phyloP scores from a whole-genome alignment of 2,888 invertebrate genomes.

The Sabellastarte sp. region DNA sequence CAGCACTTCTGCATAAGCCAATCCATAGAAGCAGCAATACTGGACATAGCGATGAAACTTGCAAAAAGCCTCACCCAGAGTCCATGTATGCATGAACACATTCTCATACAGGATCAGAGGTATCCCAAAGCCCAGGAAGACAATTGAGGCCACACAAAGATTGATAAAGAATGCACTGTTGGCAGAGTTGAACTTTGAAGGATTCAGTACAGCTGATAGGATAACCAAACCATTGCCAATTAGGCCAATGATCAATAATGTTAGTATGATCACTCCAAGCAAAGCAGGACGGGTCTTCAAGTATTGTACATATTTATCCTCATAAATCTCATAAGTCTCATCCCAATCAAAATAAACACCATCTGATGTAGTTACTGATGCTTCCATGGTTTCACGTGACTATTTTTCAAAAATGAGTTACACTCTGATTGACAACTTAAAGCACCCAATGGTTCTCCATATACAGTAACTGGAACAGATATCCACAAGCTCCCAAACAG shows the following conservation, averaged over 20 bases:
- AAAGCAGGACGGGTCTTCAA: not conserved
- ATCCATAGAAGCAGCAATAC: not conserved
- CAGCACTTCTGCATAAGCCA: not conserved
- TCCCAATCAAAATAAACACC: too few species aligned
- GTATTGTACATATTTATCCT: too few species aligned
- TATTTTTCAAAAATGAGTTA: too few species aligned
- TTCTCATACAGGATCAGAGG: not conserved
- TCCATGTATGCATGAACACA: not conserved
- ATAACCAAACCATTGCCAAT: not conserved
- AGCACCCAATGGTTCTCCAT: too few species aligned
- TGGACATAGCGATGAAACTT: not conserved
- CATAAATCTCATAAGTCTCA: too few species aligned
- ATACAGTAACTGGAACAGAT: too few species aligned
- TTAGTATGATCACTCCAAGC: not conserved
- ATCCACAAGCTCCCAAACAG: too few species aligned
- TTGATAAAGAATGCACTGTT: not conserved
- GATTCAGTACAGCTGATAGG: not conserved
- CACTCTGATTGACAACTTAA: too few species aligned
- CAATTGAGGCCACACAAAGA: not conserved
- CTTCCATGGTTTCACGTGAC: too few species aligned
- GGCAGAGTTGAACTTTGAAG: not conserved
- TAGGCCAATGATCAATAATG: not conserved
- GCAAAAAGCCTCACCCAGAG: not conserved
- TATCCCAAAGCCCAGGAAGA: not conserved
- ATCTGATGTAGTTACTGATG: too few species aligned